Percentiles rank a stretch among this genome's conserved stretches.
Evolutionary conservation across 2,888 invertebrate genomes (phyloP).

Genomic region (Drosophila parthenogenetica): DNA sequence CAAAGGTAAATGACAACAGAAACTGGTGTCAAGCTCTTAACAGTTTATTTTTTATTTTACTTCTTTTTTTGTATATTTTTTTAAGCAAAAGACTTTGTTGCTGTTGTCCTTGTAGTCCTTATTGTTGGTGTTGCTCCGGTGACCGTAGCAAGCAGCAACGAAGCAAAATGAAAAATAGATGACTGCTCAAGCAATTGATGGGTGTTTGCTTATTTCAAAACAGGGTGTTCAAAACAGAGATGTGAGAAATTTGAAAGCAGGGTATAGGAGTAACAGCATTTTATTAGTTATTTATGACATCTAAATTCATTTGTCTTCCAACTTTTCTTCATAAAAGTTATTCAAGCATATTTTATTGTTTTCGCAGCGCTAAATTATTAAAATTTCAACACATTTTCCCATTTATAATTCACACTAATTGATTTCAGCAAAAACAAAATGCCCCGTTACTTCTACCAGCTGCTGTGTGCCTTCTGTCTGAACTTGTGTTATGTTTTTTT

Average conservation of each 20-base stretch:
- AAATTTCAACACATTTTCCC: too few relatives aligned
- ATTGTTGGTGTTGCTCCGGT: constrained; percentile 39
- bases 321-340: too few relatives aligned
- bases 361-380: too few relatives aligned
- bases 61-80: too few relatives aligned
- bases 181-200: constrained; percentile 47
- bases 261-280: too few relatives aligned
- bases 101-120: constrained; percentile 17
- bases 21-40: constrained; percentile 62
- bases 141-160: constrained; percentile 39
- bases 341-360: too few relatives aligned
- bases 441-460: background rate
- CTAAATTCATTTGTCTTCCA: too few relatives aligned
- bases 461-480: constrained; percentile 2
- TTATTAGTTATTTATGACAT: too few relatives aligned
- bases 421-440: background rate
- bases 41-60: constrained; percentile 20
- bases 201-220: constrained; percentile 24
- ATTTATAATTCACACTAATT: background rate
- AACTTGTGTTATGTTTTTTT: constrained; percentile 20
- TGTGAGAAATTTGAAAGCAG: too few relatives aligned
- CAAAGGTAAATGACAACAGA: constrained; percentile 56
- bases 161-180: constrained; percentile 44
- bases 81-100: constrained; percentile 1
- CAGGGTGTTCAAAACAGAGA: constrained; percentile 37